Percentiles rank a stretch among this genome's conserved stretches.
phyloP scores from a whole-genome alignment of 2,113 vertebrate genomes.

The Brienomyrus longianalis region DNA sequence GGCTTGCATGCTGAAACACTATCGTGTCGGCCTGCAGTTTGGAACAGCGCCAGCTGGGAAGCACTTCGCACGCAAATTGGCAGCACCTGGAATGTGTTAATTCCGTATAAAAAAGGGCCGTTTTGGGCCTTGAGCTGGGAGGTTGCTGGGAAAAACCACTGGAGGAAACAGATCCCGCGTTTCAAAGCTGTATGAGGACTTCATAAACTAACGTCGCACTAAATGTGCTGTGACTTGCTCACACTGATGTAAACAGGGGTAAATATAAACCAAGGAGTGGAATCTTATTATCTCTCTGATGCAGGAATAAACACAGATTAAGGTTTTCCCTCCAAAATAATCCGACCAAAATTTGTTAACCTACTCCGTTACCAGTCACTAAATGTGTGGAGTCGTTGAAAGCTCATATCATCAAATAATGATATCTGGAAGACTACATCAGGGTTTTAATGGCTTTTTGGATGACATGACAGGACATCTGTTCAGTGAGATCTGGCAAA shows the following conservation, averaged over 20 bases:
- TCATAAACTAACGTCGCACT: background rate
- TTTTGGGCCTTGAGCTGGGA: slow-evolving; percentile 37
- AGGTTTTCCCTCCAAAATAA: background rate
- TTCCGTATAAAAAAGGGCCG: slow-evolving; percentile 42
- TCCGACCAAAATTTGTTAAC: background rate
- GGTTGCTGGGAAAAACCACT: slow-evolving; percentile 33
- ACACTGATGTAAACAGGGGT: background rate
- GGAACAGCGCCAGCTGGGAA: slow-evolving; percentile 45
- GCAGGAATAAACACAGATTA: background rate
- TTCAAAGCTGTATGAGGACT: background rate
- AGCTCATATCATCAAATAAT: background rate
- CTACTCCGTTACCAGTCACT: background rate
- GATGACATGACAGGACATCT: slow-evolving; percentile 1
- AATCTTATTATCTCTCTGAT: background rate
- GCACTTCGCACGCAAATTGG: slow-evolving; percentile 58
- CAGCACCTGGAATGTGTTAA: slow-evolving; percentile 54
- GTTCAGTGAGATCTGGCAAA: slow-evolving; percentile 8
- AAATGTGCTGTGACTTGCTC: background rate
- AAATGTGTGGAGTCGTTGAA: background rate
- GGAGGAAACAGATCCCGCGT: slow-evolving; percentile 15
- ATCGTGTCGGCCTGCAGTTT: slow-evolving; percentile 39
- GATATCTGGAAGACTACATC: background rate
- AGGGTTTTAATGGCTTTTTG: background rate
- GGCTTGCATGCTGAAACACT: background rate
- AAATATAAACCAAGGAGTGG: background rate